A percentile compares a stretch with the other conserved stretches of the same genome.
phyloP scores from a whole-genome alignment of 2,888 invertebrate genomes.

The Andrena trimmerana region DNA sequence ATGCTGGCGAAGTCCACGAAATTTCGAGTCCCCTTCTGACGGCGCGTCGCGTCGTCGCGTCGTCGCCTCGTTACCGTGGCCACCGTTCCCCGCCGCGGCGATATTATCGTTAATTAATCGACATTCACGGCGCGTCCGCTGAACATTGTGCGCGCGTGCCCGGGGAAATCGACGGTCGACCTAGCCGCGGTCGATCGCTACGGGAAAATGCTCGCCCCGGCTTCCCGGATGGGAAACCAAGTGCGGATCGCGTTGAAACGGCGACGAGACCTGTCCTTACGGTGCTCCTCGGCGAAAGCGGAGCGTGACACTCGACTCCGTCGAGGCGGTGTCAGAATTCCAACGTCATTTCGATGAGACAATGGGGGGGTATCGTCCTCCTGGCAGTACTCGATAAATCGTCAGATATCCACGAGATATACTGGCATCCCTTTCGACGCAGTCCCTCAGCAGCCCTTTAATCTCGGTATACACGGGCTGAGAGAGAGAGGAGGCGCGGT shows the following conservation, averaged over 20 bases:
- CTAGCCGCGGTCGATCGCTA: too few relatives aligned
- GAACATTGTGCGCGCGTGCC: too few relatives aligned
- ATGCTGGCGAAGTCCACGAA: constrained; percentile 69
- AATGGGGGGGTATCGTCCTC: constrained; percentile 29
- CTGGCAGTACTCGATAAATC: constrained; percentile 58
- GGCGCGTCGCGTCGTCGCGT: not conserved
- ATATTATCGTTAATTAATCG: constrained; percentile 11
- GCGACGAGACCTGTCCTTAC: constrained; percentile 4
- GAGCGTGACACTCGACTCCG: constrained; percentile 41
- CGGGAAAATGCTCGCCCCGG: not conserved
- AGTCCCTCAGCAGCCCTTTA: constrained; percentile 68
- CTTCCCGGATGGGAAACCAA: not conserved
- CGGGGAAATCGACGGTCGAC: too few relatives aligned
- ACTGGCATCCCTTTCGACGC: constrained; percentile 61
- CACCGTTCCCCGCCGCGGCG: not conserved
- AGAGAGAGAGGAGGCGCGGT: constrained; percentile 54
- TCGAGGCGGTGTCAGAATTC: constrained; percentile 38
- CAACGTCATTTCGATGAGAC: constrained; percentile 36
- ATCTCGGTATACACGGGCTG: constrained; percentile 64
- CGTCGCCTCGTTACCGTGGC: constrained; percentile 10
- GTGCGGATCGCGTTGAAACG: not conserved
- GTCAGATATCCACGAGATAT: constrained; percentile 62
- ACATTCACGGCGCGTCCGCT: not conserved
- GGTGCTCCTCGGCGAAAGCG: constrained; percentile 9
- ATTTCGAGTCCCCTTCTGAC: constrained; percentile 29